Evolutionary conservation across 2,888 invertebrate genomes (phyloP).

Genomic region (Leptinotarsa peninsularis): DNA sequence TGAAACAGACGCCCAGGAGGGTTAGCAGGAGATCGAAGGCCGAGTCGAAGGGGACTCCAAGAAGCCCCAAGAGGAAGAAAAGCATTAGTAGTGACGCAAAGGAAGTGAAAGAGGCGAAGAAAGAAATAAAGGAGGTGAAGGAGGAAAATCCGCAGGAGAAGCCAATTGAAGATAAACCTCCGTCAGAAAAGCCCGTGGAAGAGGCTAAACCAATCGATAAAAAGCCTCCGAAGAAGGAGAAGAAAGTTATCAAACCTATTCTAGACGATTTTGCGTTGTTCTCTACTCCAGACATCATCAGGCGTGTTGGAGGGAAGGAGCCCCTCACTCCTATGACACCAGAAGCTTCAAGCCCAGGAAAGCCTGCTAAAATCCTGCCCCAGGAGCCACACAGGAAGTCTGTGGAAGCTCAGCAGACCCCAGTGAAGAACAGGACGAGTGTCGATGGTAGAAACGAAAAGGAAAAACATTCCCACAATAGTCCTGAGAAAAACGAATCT

Average conservation of each 20-base stretch:
- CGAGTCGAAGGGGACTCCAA: conserved; percentile 21
- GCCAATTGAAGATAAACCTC: conserved; percentile 30
- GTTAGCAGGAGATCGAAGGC: conserved; percentile 50
- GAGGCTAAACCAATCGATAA: conserved; percentile 55
- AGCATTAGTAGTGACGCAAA: conserved; percentile 29
- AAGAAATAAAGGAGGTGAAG: conserved; percentile 49
- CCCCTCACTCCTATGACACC: conserved; percentile 55
- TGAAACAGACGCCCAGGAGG: conserved; percentile 52
- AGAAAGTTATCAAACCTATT: conserved; percentile 68
- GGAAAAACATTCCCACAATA: conserved; percentile 37
- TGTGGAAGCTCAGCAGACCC: conserved; percentile 47
- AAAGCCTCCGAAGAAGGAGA: conserved; percentile 63
- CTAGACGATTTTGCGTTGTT: conserved; percentile 78
- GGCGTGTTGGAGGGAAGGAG: conserved; percentile 70
- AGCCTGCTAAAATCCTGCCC: conserved; percentile 61
- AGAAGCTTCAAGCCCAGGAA: conserved; percentile 48
- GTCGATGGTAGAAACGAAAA: conserved; percentile 54
- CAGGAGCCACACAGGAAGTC: conserved; percentile 59
- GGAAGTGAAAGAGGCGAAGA: conserved; percentile 28
- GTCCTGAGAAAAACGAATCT: conserved; percentile 43
- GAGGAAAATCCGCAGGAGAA: conserved; percentile 59
- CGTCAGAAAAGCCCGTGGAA: conserved; percentile 64
- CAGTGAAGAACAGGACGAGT: conserved; percentile 55
- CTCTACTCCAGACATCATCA: conserved; percentile 83
- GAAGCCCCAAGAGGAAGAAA: conserved; percentile 24